Evolutionary conservation across 2,113 vertebrate genomes (phyloP).

Genomic region (Poecile atricapillus): DNA sequence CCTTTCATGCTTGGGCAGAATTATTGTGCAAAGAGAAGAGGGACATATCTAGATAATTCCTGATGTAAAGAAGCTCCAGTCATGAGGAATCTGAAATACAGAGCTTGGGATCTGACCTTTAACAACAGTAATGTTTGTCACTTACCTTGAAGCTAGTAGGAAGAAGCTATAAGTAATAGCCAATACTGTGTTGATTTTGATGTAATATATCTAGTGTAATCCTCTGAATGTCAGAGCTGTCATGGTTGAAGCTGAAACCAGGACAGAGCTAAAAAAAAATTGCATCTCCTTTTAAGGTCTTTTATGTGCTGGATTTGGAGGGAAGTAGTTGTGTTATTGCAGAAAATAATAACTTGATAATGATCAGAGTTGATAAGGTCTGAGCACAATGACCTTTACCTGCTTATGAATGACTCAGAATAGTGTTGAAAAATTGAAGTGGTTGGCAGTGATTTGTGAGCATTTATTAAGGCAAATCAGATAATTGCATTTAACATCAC

Average conservation of each 20-base stretch:
- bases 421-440: constrained; percentile 32
- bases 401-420: constrained; percentile 22
- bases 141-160: not conserved
- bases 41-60: not conserved
- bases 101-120: constrained; percentile 1
- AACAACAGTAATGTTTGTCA: not conserved
- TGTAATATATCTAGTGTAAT: not conserved
- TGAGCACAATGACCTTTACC: constrained; percentile 44
- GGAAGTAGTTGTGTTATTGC: not conserved
- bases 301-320: not conserved
- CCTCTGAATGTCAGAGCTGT: not conserved
- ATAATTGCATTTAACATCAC: constrained; percentile 41
- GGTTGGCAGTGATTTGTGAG: constrained; percentile 31
- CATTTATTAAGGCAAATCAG: constrained; percentile 42
- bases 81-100: not conserved
- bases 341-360: constrained; percentile 28
- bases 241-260: not conserved
- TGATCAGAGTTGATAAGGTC: constrained; percentile 20
- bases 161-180: not conserved
- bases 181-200: not conserved
- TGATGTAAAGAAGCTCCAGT: not conserved
- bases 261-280: not conserved
- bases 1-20: not conserved
- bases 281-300: not conserved
- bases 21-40: not conserved